Evolutionary conservation across 1,140 invertebrate genomes (phyloP).

Genomic region (Luehdorfia chinensis): DNA sequence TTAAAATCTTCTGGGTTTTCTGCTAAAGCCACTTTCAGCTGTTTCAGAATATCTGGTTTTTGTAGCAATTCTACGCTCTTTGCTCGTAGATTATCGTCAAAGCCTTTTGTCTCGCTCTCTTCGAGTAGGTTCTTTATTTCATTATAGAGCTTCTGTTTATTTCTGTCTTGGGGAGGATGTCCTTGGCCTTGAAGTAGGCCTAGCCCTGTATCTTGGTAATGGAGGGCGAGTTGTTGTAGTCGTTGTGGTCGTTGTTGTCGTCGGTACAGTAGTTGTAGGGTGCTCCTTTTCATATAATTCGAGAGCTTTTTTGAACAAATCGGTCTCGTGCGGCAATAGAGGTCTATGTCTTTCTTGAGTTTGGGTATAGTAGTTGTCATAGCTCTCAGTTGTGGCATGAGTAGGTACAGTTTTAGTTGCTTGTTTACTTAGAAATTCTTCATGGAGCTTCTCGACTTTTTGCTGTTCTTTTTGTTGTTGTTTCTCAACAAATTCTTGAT

Average conservation of each 20-base stretch:
- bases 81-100: constrained; percentile 61
- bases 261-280: constrained; percentile 65
- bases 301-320: constrained; percentile 72
- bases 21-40: constrained; percentile 83
- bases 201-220: constrained; percentile 56
- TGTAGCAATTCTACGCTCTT: constrained; percentile 64
- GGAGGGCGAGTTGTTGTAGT: constrained; percentile 46
- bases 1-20: constrained; percentile 80
- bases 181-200: constrained; percentile 64
- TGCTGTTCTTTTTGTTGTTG: constrained; percentile 83
- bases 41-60: constrained; percentile 80
- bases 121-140: constrained; percentile 73
- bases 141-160: constrained; percentile 74
- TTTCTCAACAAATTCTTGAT: constrained; percentile 83
- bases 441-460: constrained; percentile 81
- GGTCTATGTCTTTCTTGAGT: constrained; percentile 63
- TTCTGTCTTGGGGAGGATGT: constrained; percentile 65
- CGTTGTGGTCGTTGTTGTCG: constrained; percentile 70
- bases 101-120: constrained; percentile 70
- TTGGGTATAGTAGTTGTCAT: constrained; percentile 55
- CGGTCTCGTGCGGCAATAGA: constrained; percentile 66
- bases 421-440: constrained; percentile 80
- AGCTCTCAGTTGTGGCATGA: constrained; percentile 63
- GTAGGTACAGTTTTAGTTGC: constrained; percentile 78
- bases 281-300: constrained; percentile 72